A percentile compares a stretch with the other conserved stretches of the same genome.
These are phyloP conservation scores for Morbakka virulenta DNA, from an alignment of 30 jellyfish, hydroid and myxozoan species.

Conservation along the genomic window DNA sequence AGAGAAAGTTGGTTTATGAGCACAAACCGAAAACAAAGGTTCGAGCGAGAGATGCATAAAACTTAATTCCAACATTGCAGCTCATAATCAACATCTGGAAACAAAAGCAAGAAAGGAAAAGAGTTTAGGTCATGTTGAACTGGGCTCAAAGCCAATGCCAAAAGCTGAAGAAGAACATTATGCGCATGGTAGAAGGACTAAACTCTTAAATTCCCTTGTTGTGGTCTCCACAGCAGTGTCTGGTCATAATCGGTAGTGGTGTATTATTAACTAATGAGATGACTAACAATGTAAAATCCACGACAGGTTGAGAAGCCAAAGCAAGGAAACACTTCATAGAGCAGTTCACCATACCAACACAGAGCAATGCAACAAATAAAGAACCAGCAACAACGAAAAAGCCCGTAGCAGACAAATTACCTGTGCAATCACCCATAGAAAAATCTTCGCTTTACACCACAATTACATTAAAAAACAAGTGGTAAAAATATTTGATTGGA, in stretches of 20 bases:
- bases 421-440: constrained; percentile 21
- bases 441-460: constrained; percentile 21
- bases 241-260: constrained; percentile 2
- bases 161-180: constrained; percentile 21
- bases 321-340: constrained; percentile 15
- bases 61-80: constrained; percentile 21
- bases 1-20: constrained; percentile 37
- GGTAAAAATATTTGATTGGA: constrained; percentile 26
- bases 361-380: not conserved
- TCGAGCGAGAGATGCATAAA: constrained; percentile 40
- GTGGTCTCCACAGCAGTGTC: constrained; percentile 12
- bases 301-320: constrained; percentile 1
- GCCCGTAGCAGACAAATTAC: not conserved
- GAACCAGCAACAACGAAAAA: not conserved
- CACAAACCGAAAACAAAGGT: constrained; percentile 37
- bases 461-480: constrained; percentile 16
- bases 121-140: constrained; percentile 15
- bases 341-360: constrained; percentile 16
- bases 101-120: constrained; percentile 10
- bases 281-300: constrained; percentile 16
- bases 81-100: constrained; percentile 7
- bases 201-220: constrained; percentile 4
- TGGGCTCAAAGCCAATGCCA: constrained; percentile 11
- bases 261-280: constrained; percentile 12
- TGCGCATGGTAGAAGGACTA: not conserved